Percentiles rank a stretch among this genome's conserved stretches.
Conservation (phyloP, 2,797 vertebrate genomes). For the Spinibarbus caldwelli region DNA sequence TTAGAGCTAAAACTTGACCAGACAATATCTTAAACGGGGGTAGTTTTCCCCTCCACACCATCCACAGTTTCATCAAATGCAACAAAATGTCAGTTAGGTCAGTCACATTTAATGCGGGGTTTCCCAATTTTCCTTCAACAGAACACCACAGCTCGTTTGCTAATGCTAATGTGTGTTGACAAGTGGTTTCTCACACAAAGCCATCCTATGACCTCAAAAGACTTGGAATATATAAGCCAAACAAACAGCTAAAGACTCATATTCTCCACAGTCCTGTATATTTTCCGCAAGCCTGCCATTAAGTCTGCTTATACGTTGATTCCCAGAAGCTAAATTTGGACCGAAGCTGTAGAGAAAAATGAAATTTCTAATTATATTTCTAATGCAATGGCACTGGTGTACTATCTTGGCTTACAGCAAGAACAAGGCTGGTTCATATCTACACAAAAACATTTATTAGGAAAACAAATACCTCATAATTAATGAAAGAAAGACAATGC, state of each 20-base stretch:
- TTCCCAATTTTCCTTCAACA: slow-evolving; percentile 3
- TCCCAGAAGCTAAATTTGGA: neutral
- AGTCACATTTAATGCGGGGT: slow-evolving; percentile 42
- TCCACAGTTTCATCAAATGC: slow-evolving; percentile 10
- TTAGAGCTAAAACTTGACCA: neutral
- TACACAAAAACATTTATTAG: slow-evolving; percentile 7
- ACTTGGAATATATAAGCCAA: neutral
- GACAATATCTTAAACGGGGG: neutral
- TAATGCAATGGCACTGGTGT: neutral
- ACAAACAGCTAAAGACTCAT: neutral
- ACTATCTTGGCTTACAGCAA: slow-evolving; percentile 6
- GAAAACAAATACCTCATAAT: slow-evolving; percentile 25
- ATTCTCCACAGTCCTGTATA: neutral
- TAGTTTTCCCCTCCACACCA: neutral
- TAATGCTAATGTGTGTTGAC: slow-evolving; percentile 13
- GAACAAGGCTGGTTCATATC: neutral
- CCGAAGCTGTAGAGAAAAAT: neutral
- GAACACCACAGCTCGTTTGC: neutral
- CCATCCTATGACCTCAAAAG: neutral
- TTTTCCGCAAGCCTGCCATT: neutral
- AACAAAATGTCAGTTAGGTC: slow-evolving; percentile 34
- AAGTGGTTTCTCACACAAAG: neutral
- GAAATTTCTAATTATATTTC: slow-evolving; percentile 1
- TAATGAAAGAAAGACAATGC: slow-evolving; percentile 4
- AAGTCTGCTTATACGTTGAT: neutral